phyloP scores from a whole-genome alignment of 37 sponge, comb jelly and placozoan genomes.

The Beroe ovata region DNA sequence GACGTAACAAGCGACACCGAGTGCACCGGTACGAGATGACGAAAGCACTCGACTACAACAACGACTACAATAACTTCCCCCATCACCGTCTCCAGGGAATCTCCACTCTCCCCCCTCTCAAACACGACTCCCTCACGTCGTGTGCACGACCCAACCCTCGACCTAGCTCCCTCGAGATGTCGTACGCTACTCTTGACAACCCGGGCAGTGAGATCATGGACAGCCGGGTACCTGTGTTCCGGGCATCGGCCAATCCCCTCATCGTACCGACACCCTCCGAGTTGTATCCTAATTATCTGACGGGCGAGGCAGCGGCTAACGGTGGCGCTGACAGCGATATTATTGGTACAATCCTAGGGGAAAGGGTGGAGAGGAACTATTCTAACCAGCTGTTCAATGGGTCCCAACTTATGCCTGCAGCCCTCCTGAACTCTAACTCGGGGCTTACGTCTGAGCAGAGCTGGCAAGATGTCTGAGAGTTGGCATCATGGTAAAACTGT shows the following conservation, averaged over 20 bases:
- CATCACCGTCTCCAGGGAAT: constrained; percentile 18
- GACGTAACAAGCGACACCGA: not conserved
- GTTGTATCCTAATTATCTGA: constrained; percentile 38
- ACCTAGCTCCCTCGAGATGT: constrained; percentile 54
- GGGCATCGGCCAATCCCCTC: constrained; percentile 28
- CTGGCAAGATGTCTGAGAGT: constrained; percentile 59
- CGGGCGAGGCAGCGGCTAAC: not conserved
- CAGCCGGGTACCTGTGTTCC: constrained; percentile 40
- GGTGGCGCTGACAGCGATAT: not conserved
- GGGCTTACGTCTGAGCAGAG: constrained; percentile 47
- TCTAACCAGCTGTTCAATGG: constrained; percentile 3
- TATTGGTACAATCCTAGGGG: constrained; percentile 47
- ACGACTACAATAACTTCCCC: not conserved
- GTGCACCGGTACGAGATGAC: constrained; percentile 44
- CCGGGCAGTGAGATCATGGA: constrained; percentile 52
- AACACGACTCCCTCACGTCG: constrained; percentile 62
- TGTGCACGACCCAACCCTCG: not conserved
- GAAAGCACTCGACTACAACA: not conserved
- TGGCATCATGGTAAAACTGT: too few species aligned
- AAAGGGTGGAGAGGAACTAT: constrained; percentile 33
- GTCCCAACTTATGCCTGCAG: constrained; percentile 1
- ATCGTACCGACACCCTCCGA: not conserved
- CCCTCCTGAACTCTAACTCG: constrained; percentile 28
- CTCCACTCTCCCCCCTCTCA: constrained; percentile 62
- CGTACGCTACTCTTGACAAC: constrained; percentile 41